phyloP scores from a whole-genome alignment of 2,888 invertebrate species.

The Idaea straminata region DNA sequence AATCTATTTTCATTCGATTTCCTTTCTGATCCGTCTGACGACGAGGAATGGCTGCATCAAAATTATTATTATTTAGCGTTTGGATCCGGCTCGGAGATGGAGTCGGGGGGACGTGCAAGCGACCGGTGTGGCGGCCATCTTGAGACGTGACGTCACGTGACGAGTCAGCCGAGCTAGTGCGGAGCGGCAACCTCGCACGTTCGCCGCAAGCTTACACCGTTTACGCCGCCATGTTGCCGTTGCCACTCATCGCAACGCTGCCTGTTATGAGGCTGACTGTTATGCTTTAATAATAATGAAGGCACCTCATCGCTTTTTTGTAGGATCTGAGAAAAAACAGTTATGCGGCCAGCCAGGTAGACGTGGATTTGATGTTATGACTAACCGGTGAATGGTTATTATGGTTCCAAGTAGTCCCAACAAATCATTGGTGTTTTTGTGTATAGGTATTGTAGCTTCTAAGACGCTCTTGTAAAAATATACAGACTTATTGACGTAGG shows the following conservation, averaged over 20 bases:
- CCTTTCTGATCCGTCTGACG: conserved; percentile 75
- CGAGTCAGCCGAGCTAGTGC: conserved; percentile 72
- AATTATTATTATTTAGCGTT: conserved; percentile 69
- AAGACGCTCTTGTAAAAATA: neutral
- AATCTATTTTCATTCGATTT: conserved; percentile 75
- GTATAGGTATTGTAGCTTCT: neutral
- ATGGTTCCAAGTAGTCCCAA: conserved; percentile 2
- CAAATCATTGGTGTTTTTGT: neutral
- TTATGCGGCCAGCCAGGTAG: conserved; percentile 71
- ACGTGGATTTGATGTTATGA: conserved; percentile 33
- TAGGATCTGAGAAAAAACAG: conserved; percentile 71
- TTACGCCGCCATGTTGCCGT: conserved; percentile 61
- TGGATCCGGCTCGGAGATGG: conserved; percentile 71
- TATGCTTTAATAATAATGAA: conserved; percentile 71
- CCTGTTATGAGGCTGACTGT: conserved; percentile 48
- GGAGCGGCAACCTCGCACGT: conserved; percentile 69
- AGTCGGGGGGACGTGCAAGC: conserved; percentile 63
- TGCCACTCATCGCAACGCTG: conserved; percentile 31
- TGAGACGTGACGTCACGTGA: conserved; percentile 81
- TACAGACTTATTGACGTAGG: neutral
- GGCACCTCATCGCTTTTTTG: conserved; percentile 52
- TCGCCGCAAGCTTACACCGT: conserved; percentile 24
- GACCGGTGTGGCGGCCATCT: conserved; percentile 77
- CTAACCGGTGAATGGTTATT: conserved; percentile 17
- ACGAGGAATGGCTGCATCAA: conserved; percentile 54